phyloP scores from a whole-genome alignment of 2,797 vertebrate species.

The Mycteria americana region DNA sequence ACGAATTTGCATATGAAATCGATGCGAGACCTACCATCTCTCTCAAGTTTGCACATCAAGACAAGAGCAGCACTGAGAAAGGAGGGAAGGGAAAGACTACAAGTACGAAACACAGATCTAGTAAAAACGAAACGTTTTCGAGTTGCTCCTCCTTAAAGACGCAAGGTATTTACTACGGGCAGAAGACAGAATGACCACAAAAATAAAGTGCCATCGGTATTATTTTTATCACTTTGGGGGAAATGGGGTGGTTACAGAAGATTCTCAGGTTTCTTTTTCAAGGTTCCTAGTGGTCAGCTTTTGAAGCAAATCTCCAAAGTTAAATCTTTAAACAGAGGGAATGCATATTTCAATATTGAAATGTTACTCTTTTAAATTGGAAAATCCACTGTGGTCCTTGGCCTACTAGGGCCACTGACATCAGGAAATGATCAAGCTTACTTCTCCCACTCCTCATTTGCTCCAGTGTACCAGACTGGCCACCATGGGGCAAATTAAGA shows the following conservation, averaged over 20 bases:
- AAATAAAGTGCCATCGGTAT: not conserved
- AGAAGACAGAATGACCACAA: not conserved
- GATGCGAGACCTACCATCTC: accelerated
- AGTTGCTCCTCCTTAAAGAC: not conserved
- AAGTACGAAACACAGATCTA: not conserved
- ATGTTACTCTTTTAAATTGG: not conserved
- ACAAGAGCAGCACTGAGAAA: not conserved
- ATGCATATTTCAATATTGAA: not conserved
- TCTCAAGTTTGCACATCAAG: not conserved
- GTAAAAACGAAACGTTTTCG: not conserved
- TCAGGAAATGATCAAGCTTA: not conserved
- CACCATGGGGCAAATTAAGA: not conserved
- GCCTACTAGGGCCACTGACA: not conserved
- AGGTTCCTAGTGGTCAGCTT: not conserved
- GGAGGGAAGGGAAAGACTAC: not conserved
- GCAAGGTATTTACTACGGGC: not conserved
- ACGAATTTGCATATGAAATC: not conserved
- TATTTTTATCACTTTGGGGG: not conserved
- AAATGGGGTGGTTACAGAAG: not conserved
- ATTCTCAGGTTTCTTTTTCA: not conserved
- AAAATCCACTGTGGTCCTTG: not conserved
- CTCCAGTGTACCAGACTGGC: not conserved
- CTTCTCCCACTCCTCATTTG: not conserved
- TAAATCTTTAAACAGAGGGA: not conserved
- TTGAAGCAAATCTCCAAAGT: not conserved